These are phyloP conservation scores for Leistus spinibarbis DNA, from an alignment of 2,888 invertebrate genomes.

Conservation along the genomic window DNA sequence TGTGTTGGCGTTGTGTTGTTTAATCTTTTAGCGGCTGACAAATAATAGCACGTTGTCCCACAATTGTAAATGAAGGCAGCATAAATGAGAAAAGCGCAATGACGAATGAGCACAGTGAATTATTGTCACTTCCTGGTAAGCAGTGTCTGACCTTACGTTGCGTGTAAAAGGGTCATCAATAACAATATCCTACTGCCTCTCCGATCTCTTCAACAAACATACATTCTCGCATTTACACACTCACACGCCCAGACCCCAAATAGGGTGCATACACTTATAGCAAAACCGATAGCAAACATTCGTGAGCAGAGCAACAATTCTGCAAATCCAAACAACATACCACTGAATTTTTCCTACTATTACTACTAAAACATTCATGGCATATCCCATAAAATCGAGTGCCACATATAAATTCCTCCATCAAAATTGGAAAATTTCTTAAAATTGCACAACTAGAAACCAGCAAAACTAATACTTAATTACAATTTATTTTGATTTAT, in stretches of 20 bases:
- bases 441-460: too few species aligned
- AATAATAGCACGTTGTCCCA: slow-evolving; percentile 18
- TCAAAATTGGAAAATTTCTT: too few species aligned
- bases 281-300: not conserved
- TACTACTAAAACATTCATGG: not conserved
- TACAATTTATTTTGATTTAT: too few species aligned
- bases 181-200: slow-evolving; percentile 42
- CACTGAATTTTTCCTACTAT: not conserved
- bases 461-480: too few species aligned
- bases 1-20: slow-evolving; percentile 3
- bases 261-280: not conserved
- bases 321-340: not conserved
- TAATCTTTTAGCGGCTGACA: slow-evolving; percentile 21
- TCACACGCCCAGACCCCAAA: not conserved
- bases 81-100: slow-evolving; percentile 22
- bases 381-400: not conserved
- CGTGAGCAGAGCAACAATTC: not conserved
- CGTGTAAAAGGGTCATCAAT: slow-evolving; percentile 45
- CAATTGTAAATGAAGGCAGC: slow-evolving; percentile 27
- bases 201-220: slow-evolving; percentile 15
- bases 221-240: not conserved
- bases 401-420: not conserved
- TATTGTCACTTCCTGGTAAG: slow-evolving; percentile 43
- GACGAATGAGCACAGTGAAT: slow-evolving; percentile 41
- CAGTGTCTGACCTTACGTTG: slow-evolving; percentile 41